phyloP scores from a whole-genome alignment of 2,113 vertebrate genomes.

The Eudyptes chrysolophus region DNA sequence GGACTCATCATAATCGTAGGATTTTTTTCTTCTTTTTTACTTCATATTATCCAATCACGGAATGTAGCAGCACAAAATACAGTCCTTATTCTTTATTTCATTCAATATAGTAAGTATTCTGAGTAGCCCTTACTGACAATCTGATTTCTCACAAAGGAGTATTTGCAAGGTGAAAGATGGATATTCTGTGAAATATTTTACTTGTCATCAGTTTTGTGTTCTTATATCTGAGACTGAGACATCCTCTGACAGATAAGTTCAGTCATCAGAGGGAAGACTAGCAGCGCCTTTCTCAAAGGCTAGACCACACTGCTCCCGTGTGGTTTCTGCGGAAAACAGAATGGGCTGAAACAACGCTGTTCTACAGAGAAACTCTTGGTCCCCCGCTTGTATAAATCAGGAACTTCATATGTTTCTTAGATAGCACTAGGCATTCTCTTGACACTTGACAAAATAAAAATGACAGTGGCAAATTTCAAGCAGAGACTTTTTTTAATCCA shows the following conservation, averaged over 20 bases:
- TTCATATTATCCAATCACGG: slow-evolving; percentile 40
- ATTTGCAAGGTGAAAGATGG: slow-evolving; percentile 79
- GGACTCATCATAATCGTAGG: background rate
- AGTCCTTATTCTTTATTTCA: slow-evolving; percentile 52
- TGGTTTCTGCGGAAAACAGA: slow-evolving; percentile 72
- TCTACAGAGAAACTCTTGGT: background rate
- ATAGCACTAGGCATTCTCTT: background rate
- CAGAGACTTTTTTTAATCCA: background rate
- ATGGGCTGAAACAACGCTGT: background rate
- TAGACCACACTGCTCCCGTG: slow-evolving; percentile 85
- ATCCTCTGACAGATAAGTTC: slow-evolving; percentile 68
- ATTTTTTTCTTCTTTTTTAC: slow-evolving; percentile 4
- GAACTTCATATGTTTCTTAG: background rate
- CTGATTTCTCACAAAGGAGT: slow-evolving; percentile 75
- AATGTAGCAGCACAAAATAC: slow-evolving; percentile 50
- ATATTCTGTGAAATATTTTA: slow-evolving; percentile 78
- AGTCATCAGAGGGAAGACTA: slow-evolving; percentile 17
- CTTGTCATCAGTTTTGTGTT: slow-evolving; percentile 75
- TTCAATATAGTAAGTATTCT: slow-evolving; percentile 54
- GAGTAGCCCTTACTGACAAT: slow-evolving; percentile 53
- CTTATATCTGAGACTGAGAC: slow-evolving; percentile 62
- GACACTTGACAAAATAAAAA: background rate
- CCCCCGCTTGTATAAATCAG: background rate
- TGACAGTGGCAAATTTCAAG: background rate
- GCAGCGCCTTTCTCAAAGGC: slow-evolving; percentile 68